phyloP scores from a whole-genome alignment of 2,797 vertebrate genomes.

The Petrocephalus schoutedeni region DNA sequence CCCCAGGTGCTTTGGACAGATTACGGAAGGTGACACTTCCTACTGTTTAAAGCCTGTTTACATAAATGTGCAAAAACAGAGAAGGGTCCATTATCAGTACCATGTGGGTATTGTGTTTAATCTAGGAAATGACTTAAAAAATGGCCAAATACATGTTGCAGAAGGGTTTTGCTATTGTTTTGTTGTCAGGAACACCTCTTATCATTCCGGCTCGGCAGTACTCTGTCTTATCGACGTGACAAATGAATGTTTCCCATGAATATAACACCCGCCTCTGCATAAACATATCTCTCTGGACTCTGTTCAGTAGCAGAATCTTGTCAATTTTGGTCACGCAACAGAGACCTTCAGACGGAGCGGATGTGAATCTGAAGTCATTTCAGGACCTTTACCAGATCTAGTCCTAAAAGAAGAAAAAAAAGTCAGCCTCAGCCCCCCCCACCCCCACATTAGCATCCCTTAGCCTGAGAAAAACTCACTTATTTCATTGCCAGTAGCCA shows the following conservation, averaged over 20 bases:
- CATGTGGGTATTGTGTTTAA: background rate
- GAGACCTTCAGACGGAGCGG: background rate
- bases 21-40: conserved; percentile 16
- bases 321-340: background rate
- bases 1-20: conserved; percentile 13
- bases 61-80: background rate
- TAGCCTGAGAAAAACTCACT: background rate
- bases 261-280: background rate
- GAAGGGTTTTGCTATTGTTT: background rate
- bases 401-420: no score
- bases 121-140: conserved; percentile 14
- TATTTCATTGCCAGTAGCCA: background rate
- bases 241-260: conserved; percentile 11
- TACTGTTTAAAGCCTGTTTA: conserved; percentile 15
- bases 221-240: background rate
- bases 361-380: background rate
- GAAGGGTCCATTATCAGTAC: background rate
- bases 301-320: background rate
- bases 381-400: background rate
- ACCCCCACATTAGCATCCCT: background rate
- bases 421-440: background rate
- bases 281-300: background rate
- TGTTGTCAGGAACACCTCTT: conserved; percentile 10
- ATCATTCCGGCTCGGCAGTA: background rate
- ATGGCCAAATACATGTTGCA: background rate